Conservation (phyloP, 1,140 invertebrate genomes). For the Bombus fervidus region DNA sequence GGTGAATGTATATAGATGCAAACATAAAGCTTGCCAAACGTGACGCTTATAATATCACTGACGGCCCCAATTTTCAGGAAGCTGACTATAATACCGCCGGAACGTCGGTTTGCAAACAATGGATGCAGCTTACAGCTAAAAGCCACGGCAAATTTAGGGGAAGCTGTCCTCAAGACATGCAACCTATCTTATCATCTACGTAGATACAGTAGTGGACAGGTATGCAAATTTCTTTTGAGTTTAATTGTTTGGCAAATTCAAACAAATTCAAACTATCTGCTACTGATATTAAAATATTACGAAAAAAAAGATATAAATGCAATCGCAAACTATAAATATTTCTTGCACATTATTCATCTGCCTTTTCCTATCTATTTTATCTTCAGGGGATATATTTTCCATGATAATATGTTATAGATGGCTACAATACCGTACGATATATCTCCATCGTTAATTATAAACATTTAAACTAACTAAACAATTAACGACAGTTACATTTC, state of each 20-base stretch:
- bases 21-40: not conserved
- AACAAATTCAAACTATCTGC: not conserved
- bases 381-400: not conserved
- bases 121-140: slow-evolving; percentile 10
- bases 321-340: not conserved
- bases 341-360: not conserved
- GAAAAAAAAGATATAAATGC: too few relatives aligned
- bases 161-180: not conserved
- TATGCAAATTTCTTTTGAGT: not conserved
- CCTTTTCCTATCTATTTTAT: not conserved
- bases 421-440: not conserved
- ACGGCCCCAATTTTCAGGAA: not conserved
- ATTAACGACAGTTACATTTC: not conserved
- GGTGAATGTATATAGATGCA: not conserved
- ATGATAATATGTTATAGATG: not conserved
- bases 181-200: not conserved
- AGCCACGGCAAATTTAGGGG: slow-evolving; percentile 23
- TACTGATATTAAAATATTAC: not conserved
- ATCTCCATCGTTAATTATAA: not conserved
- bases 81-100: slow-evolving; percentile 15
- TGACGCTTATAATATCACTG: not conserved
- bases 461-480: not conserved
- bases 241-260: not conserved
- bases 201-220: not conserved
- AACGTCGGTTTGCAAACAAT: slow-evolving; percentile 28